Conservation (phyloP, 2,797 vertebrate species). For the Tapera naevia region DNA sequence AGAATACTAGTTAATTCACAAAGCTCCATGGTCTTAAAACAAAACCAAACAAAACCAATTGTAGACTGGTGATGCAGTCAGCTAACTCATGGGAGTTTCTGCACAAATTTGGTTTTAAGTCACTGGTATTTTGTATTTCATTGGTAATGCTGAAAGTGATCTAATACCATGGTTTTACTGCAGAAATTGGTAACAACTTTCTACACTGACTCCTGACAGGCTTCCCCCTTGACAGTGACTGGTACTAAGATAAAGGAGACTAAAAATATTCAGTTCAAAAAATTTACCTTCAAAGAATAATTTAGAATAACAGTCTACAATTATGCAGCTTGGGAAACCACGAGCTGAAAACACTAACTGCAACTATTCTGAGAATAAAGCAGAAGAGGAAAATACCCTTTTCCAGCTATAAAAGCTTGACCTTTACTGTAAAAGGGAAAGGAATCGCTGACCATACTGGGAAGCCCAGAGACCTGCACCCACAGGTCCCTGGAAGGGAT, state of each 20-base stretch:
- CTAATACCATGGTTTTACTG: not conserved
- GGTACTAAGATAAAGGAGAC: not conserved
- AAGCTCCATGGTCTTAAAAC: not conserved
- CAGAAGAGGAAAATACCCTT: not conserved
- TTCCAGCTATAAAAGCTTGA: not conserved
- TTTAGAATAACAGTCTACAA: not conserved
- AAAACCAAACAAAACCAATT: not conserved
- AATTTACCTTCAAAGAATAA: not conserved
- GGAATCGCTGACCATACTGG: fast-evolving
- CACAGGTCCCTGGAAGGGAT: not conserved
- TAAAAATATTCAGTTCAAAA: not conserved
- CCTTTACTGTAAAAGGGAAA: not conserved
- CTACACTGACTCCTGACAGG: not conserved
- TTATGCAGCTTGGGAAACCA: not conserved
- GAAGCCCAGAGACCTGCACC: not conserved
- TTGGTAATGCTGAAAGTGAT: not conserved
- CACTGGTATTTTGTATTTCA: not conserved
- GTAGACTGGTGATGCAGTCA: not conserved
- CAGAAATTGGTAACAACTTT: not conserved
- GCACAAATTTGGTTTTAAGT: not conserved
- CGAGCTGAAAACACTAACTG: not conserved
- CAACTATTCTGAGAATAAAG: not conserved
- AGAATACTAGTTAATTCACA: conserved; percentile 33
- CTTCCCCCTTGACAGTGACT: not conserved
- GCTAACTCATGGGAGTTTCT: not conserved